Evolutionary conservation across 2,797 vertebrate species (phyloP).

Genomic region (Antennarius maculatus): DNA sequence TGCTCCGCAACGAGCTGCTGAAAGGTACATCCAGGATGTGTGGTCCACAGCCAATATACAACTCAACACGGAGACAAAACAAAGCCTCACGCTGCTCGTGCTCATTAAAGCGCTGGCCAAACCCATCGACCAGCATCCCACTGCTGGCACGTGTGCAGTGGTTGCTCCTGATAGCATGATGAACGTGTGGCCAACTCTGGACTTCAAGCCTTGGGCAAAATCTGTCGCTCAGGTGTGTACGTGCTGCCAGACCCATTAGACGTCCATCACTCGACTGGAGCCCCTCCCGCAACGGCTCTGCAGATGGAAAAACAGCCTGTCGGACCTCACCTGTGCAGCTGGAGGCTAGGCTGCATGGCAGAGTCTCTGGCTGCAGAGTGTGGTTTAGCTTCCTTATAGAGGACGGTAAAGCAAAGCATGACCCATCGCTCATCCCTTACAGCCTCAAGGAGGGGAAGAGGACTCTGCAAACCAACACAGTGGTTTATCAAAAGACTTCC

Average conservation of each 20-base stretch:
- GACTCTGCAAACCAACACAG: slow-evolving; percentile 18
- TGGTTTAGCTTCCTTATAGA: neutral
- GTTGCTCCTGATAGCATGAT: slow-evolving; percentile 23
- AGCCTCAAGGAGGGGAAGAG: slow-evolving; percentile 43
- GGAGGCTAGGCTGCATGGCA: slow-evolving; percentile 63
- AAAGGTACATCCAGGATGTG: slow-evolving; percentile 5
- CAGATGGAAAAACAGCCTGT: slow-evolving; percentile 30
- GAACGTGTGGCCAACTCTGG: slow-evolving; percentile 29
- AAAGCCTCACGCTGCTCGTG: neutral
- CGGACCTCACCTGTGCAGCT: slow-evolving; percentile 69
- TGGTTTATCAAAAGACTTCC: slow-evolving; percentile 68
- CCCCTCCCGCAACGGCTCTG: slow-evolving; percentile 7
- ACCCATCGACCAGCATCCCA: slow-evolving; percentile 21
- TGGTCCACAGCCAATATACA: neutral
- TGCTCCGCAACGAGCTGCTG: slow-evolving; percentile 12
- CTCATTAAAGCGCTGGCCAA: slow-evolving; percentile 3
- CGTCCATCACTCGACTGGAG: slow-evolving; percentile 53
- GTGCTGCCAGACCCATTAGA: slow-evolving; percentile 62
- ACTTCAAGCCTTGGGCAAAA: slow-evolving; percentile 34
- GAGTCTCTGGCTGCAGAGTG: slow-evolving; percentile 18
- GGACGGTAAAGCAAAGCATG: slow-evolving; percentile 36
- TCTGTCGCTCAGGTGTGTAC: slow-evolving; percentile 60
- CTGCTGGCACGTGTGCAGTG: slow-evolving; percentile 42
- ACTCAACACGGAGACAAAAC: neutral
- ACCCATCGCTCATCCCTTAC: neutral